phyloP scores from a whole-genome alignment of 2,113 vertebrate genomes.

The Lichenostomus cassidix region DNA sequence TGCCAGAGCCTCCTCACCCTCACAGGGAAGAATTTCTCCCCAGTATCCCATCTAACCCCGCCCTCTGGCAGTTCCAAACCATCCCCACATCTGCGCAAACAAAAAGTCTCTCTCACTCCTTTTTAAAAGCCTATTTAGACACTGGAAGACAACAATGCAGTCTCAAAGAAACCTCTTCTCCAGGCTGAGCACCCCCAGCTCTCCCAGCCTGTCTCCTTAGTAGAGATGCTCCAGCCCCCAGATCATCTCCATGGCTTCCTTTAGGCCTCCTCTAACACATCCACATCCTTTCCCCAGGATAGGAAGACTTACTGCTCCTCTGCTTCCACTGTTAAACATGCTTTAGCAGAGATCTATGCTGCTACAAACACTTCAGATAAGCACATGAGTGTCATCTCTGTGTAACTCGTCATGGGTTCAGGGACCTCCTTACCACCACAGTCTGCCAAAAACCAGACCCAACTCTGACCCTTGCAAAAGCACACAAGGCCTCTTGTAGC shows the following conservation, averaged over 20 bases:
- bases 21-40: neutral
- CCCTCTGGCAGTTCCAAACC: neutral
- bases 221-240: neutral
- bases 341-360: neutral
- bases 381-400: neutral
- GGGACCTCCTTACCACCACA: neutral
- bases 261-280: neutral
- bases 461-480: neutral
- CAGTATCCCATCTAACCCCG: neutral
- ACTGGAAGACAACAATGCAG: neutral
- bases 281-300: neutral
- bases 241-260: neutral
- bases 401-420: neutral
- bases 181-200: neutral
- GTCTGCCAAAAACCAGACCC: neutral
- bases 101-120: neutral
- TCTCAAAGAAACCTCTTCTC: neutral
- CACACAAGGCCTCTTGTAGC: neutral
- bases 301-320: neutral
- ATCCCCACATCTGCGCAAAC: neutral
- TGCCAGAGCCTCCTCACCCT: neutral
- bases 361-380: neutral
- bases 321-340: neutral
- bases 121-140: neutral
- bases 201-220: neutral